Evolutionary conservation across 2,113 vertebrate species (phyloP).

Genomic region (Panurus biarmicus): DNA sequence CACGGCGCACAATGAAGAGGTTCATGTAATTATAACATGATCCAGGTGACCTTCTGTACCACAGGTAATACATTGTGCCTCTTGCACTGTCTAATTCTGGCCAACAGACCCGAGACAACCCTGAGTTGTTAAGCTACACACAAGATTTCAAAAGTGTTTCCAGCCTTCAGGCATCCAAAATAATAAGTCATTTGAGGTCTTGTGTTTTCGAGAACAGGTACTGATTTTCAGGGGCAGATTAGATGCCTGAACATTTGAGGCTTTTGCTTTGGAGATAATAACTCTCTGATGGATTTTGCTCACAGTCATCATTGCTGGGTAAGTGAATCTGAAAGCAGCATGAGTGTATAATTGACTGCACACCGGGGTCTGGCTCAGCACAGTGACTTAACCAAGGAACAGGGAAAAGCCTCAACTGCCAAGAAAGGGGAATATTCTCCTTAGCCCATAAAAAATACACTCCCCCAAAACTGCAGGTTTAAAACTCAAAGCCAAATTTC

Average conservation of each 20-base stretch:
- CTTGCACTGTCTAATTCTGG: background rate
- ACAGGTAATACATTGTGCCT: background rate
- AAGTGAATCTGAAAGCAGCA: slow-evolving; percentile 42
- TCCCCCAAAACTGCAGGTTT: background rate
- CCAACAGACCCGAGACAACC: background rate
- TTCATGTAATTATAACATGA: slow-evolving; percentile 30
- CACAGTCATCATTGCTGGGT: slow-evolving; percentile 38
- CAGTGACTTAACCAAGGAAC: background rate
- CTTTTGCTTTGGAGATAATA: slow-evolving; percentile 53
- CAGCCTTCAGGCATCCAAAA: slow-evolving; percentile 38
- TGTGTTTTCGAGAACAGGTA: slow-evolving; percentile 31
- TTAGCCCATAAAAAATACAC: background rate
- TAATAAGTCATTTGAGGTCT: slow-evolving; percentile 42
- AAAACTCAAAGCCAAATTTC: background rate
- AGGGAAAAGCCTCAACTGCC: background rate
- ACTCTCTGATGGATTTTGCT: slow-evolving; percentile 42
- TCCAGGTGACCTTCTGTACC: slow-evolving; percentile 13
- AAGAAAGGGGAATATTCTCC: slow-evolving; percentile 1
- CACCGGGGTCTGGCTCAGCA: background rate
- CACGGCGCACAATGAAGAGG: background rate
- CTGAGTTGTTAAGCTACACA: background rate
- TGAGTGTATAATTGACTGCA: slow-evolving; percentile 34
- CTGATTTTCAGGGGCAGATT: slow-evolving; percentile 49
- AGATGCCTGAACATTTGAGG: slow-evolving; percentile 37
- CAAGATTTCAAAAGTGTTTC: slow-evolving; percentile 30